Evolutionary conservation across 2,113 vertebrate species (phyloP), one percentile per base, ranked within the genome.

Genomic region (Macroglossus sobrinus): DNA sequence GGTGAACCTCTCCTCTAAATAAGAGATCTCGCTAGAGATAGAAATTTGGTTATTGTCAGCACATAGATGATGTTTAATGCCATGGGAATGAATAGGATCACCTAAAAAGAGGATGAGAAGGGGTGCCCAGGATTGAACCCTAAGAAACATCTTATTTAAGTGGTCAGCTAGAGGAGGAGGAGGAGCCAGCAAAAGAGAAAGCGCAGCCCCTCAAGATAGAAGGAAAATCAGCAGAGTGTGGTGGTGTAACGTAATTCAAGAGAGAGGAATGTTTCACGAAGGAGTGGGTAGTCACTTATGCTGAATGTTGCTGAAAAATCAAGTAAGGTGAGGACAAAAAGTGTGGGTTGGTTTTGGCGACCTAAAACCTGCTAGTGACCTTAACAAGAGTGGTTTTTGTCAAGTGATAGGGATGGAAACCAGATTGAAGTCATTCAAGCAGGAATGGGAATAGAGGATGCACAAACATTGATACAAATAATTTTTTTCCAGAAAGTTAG

Each of bases 231-330:
- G 22, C 35, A 24, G 35, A 81, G 24, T 80, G 26, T 81, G 74
- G 35, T 76, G n/a, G 35, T 76, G n/a, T 89, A 89, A 57, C 0
- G 4, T 45, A 90, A 90, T 80, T 89, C n/a, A 71, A 88, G 82
- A 69, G 72, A 43, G 35, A 22, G 66, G 66, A 57, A 22, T 59
- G 68, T 82, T 80, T 74, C 30, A 4, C 26, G 47, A 91, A 87
- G 78, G 66, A 84, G 21, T 71, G 45, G 30, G 38, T 87, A 50
- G 30, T 66, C 40, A 64, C 45, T 59, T 64, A 14, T 69, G 80
- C 57, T 90, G n/a, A 74, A 72, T 74, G 33, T 93, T 76, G 76
- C 93, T 85, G 66, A 74, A 82, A 95, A 91, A 69, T 91, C 68
- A 78, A 78, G 38, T 64, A 47, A 91, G 30, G n/a, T 55, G 50